Percentiles rank a stretch among this genome's conserved stretches.
Conservation (phyloP, 2,113 vertebrate genomes). For the Gadus macrocephalus region DNA sequence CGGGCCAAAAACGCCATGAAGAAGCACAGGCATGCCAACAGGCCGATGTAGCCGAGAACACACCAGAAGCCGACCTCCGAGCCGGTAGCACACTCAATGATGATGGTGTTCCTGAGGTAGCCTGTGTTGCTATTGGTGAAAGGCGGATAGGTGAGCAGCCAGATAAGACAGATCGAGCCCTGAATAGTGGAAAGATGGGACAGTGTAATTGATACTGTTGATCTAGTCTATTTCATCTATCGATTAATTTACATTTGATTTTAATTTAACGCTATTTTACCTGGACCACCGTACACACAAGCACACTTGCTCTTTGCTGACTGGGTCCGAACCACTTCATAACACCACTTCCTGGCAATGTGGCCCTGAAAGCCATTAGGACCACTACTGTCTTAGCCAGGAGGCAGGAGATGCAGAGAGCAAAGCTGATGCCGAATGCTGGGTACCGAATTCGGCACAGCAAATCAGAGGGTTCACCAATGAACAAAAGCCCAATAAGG, state of each 20-base stretch:
- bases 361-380: conserved; percentile 56
- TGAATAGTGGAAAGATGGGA: neutral
- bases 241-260: neutral
- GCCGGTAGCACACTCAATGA: conserved; percentile 52
- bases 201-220: neutral
- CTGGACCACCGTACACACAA: conserved; percentile 64
- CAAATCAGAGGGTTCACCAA: conserved; percentile 54
- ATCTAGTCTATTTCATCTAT: neutral
- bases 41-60: conserved; percentile 53
- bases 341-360: conserved; percentile 48
- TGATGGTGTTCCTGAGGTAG: conserved; percentile 49
- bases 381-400: conserved; percentile 62
- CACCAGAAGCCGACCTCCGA: conserved; percentile 56
- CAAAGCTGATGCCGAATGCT: conserved; percentile 59
- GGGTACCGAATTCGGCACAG: conserved; percentile 56
- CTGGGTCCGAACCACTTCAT: conserved; percentile 58
- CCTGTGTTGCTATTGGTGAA: conserved; percentile 50
- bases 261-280: conserved; percentile 12
- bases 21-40: conserved; percentile 54
- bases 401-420: conserved; percentile 59
- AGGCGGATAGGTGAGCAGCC: conserved; percentile 62
- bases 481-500: conserved; percentile 51
- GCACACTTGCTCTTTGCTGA: conserved; percentile 47
- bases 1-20: conserved; percentile 53
- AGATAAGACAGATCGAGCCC: conserved; percentile 61